Conservation (phyloP, 1,140 invertebrate species). For the Pseudomyrmex concolor region DNA sequence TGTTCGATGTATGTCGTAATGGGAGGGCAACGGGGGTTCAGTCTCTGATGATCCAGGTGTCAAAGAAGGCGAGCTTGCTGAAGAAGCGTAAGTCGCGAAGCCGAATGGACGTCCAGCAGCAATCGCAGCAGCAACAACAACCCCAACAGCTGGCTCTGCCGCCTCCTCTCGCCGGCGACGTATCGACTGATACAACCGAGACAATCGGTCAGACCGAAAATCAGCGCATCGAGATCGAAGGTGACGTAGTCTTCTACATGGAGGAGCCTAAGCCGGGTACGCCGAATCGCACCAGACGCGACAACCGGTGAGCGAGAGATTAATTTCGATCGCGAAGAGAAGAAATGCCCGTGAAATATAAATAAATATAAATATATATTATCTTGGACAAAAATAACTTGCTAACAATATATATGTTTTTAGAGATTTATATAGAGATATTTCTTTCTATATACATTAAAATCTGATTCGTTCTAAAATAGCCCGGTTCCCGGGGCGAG, state of each 20-base stretch:
- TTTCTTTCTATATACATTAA: no score
- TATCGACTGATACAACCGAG: conserved; percentile 57
- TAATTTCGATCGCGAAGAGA: not conserved
- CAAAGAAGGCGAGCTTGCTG: conserved; percentile 90
- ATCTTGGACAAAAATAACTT: no score
- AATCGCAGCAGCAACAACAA: conserved; percentile 59
- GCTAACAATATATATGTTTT: no score
- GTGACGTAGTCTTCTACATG: conserved; percentile 90
- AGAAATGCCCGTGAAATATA: not conserved
- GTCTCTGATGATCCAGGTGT: conserved; percentile 90
- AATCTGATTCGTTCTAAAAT: no score
- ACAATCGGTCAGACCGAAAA: conserved; percentile 70
- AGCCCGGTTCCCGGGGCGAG: no score
- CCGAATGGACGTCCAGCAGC: conserved; percentile 87
- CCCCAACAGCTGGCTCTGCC: conserved; percentile 65
- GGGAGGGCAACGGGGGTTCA: conserved; percentile 86
- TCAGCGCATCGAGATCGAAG: conserved; percentile 86
- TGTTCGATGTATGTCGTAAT: conserved; percentile 83
- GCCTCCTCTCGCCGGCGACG: conserved; percentile 69
- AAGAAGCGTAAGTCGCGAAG: conserved; percentile 89
- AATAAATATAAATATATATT: no score
- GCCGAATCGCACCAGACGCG: conserved; percentile 87
- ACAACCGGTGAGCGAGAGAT: conserved; percentile 82
- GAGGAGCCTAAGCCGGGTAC: conserved; percentile 89
- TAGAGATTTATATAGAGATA: no score